Evolutionary conservation across 2,888 invertebrate genomes (phyloP).

Genomic region (Podotricha telesiphe): DNA sequence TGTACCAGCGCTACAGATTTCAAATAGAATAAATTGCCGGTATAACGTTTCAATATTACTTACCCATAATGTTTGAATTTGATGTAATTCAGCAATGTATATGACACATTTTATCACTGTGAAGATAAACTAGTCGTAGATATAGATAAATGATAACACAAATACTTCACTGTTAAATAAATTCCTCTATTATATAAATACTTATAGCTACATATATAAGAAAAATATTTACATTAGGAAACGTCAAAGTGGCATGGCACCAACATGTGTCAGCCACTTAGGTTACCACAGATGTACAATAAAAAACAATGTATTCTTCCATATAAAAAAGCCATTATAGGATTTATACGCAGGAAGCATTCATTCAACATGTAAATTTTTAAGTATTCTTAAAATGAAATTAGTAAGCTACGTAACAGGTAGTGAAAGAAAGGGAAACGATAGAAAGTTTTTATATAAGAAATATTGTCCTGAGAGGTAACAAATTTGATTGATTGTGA

Average conservation of each 20-base stretch:
- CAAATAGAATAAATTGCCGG: constrained; percentile 4
- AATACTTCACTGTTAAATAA: background rate
- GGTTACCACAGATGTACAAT: background rate
- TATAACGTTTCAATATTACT: constrained; percentile 21
- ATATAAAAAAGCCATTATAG: too few relatives aligned
- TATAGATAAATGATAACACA: constrained; percentile 7
- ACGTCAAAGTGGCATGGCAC: constrained; percentile 2
- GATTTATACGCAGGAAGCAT: too few relatives aligned
- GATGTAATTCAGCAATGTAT: constrained; percentile 14
- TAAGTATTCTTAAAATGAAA: too few relatives aligned
- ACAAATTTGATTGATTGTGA: too few relatives aligned
- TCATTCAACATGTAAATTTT: too few relatives aligned
- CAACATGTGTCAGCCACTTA: background rate
- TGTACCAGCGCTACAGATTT: background rate
- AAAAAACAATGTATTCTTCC: too few relatives aligned
- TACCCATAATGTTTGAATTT: constrained; percentile 27
- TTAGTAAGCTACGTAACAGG: too few relatives aligned
- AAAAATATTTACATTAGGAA: constrained; percentile 7
- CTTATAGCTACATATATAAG: background rate
- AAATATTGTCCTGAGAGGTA: too few relatives aligned
- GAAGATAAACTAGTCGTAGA: constrained; percentile 16
- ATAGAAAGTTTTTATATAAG: too few relatives aligned
- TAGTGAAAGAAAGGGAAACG: too few relatives aligned
- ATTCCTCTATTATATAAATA: background rate
- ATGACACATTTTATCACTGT: constrained; percentile 33